These are phyloP conservation scores for Chaetophractus vellerosus DNA, from an alignment of 2,797 vertebrate species.

Conservation along the genomic window DNA sequence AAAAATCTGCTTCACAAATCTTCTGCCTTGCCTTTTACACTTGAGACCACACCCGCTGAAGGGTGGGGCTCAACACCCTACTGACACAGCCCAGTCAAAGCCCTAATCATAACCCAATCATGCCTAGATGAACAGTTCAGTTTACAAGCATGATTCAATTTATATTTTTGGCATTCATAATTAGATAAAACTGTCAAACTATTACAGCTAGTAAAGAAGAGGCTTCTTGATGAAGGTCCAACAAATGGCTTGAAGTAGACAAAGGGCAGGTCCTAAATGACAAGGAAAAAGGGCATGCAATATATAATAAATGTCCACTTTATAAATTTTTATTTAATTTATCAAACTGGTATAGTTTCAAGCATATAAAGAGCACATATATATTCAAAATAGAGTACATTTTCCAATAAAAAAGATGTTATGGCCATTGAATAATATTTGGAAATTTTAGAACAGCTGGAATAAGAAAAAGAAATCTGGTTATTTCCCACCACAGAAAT, in stretches of 20 bases:
- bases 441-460: constrained; percentile 13
- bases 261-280: neutral
- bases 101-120: too few relatives aligned
- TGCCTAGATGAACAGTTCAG: too few relatives aligned
- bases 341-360: neutral
- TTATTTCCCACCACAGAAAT: neutral
- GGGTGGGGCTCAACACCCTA: too few relatives aligned
- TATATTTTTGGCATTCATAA: too few relatives aligned
- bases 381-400: constrained; percentile 14
- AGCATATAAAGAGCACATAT: neutral
- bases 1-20: too few relatives aligned
- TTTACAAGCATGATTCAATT: too few relatives aligned
- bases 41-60: too few relatives aligned
- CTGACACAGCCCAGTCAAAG: too few relatives aligned
- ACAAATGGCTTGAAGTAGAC: neutral
- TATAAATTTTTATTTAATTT: constrained; percentile 27
- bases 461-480: neutral
- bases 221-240: neutral
- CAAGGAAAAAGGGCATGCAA: neutral
- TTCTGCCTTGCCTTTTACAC: too few relatives aligned
- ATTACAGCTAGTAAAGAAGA: too few relatives aligned
- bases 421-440: constrained; percentile 22
- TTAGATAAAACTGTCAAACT: too few relatives aligned
- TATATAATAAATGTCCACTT: neutral
- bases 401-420: neutral